Conservation (phyloP, 2,797 vertebrate genomes). For the Gephyroberyx darwinii region DNA sequence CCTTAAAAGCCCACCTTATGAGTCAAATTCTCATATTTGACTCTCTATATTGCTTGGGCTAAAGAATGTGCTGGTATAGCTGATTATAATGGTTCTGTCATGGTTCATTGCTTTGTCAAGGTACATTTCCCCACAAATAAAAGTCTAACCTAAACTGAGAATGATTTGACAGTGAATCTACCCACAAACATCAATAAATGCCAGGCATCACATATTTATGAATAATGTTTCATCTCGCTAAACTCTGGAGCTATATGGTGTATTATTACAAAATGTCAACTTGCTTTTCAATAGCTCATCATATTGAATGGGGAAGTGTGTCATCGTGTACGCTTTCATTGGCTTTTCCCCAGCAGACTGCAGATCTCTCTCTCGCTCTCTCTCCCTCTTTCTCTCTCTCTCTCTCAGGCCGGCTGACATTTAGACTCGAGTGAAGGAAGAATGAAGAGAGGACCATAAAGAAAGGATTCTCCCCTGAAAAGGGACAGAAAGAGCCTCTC, state of each 20-base stretch:
- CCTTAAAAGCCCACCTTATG: constrained; percentile 52
- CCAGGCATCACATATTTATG: constrained; percentile 80
- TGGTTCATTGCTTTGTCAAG: constrained; percentile 47
- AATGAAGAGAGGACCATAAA: constrained; percentile 63
- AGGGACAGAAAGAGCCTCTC: constrained; percentile 49
- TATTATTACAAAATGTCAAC: constrained; percentile 81
- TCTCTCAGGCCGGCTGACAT: constrained; percentile 74
- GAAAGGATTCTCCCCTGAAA: constrained; percentile 63
- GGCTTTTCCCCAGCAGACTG: constrained; percentile 68
- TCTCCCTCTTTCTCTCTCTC: constrained; percentile 26
- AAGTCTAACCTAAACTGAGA: constrained; percentile 48
- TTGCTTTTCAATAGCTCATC: constrained; percentile 78
- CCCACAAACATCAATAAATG: constrained; percentile 77
- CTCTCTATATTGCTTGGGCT: constrained; percentile 52
- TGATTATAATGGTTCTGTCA: constrained; percentile 55
- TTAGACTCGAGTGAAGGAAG: constrained; percentile 68
- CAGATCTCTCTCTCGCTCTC: constrained; percentile 55
- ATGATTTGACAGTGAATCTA: constrained; percentile 68
- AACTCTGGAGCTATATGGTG: constrained; percentile 71
- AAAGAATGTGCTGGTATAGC: constrained; percentile 54
- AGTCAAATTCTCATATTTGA: constrained; percentile 58
- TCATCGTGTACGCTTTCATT: constrained; percentile 74
- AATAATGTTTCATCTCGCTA: constrained; percentile 75
- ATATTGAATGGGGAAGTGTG: constrained; percentile 72
- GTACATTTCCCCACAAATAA: constrained; percentile 61